phyloP scores from a whole-genome alignment of 1,140 invertebrate genomes.

The Wasmannia auropunctata region DNA sequence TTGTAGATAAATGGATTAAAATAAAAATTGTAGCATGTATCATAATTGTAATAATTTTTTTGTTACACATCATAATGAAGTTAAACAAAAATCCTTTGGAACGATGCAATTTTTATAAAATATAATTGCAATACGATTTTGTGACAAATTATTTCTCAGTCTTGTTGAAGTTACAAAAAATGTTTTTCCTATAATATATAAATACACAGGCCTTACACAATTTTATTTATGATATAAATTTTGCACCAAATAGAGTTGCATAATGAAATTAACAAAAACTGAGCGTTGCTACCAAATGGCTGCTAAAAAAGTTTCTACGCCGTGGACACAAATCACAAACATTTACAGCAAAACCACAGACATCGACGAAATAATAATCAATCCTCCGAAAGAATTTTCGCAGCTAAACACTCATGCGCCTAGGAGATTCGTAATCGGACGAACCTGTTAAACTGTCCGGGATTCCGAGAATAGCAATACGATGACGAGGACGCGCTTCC shows the following conservation, averaged over 20 bases:
- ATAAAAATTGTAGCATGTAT: background rate
- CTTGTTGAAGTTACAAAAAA: background rate
- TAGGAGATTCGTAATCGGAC: background rate
- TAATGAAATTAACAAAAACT: background rate
- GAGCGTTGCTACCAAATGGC: background rate
- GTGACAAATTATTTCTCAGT: background rate
- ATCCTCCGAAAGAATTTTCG: background rate
- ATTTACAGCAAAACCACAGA: background rate
- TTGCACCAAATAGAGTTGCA: background rate
- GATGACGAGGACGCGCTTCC: conserved; percentile 29
- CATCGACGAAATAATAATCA: conserved; percentile 44
- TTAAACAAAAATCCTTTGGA: background rate
- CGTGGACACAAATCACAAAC: background rate
- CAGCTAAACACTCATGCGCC: background rate
- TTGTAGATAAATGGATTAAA: background rate
- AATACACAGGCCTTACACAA: background rate
- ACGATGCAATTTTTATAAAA: background rate
- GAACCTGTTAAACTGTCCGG: conserved; percentile 11
- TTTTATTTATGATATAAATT: background rate
- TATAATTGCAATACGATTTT: background rate
- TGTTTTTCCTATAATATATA: background rate
- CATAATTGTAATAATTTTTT: background rate
- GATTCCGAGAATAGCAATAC: conserved; percentile 24
- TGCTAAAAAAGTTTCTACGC: background rate
- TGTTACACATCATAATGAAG: background rate